Conservation (phyloP, 2,888 invertebrate species). For the Ernsta delagoae region DNA sequence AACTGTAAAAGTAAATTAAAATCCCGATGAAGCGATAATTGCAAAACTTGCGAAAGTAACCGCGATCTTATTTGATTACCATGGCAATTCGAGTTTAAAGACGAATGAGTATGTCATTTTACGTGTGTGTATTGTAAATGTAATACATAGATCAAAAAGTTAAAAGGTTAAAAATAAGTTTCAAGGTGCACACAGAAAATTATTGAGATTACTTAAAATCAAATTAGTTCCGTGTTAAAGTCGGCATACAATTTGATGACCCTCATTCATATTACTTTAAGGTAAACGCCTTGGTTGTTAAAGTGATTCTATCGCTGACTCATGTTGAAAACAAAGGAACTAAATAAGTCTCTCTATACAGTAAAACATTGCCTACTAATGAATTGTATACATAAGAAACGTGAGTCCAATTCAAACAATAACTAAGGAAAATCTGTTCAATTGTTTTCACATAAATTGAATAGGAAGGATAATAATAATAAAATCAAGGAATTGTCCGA, state of each 20-base stretch:
- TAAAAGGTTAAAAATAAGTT: no score
- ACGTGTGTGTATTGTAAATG: no score
- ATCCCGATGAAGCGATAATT: no score
- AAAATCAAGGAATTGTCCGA: no score
- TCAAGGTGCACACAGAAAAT: background rate
- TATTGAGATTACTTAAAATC: background rate
- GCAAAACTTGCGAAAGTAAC: no score
- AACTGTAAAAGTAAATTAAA: no score
- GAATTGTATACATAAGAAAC: background rate
- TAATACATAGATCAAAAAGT: no score
- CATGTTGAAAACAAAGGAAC: conserved; percentile 13
- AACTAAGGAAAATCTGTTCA: conserved; percentile 5
- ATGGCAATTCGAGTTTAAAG: no score
- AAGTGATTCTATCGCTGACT: conserved; percentile 27
- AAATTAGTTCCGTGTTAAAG: background rate
- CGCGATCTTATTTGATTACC: no score
- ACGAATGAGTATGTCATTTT: no score
- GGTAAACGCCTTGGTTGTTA: conserved; percentile 23
- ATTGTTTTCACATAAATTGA: background rate
- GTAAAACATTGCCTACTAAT: background rate
- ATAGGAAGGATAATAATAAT: no score
- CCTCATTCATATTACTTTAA: conserved; percentile 9
- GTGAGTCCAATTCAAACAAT: conserved; percentile 7
- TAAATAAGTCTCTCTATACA: background rate
- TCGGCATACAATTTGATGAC: conserved; percentile 1